These are phyloP conservation scores for Polypedilum pembai DNA, from an alignment of 1,140 invertebrate genomes.

Conservation along the genomic window DNA sequence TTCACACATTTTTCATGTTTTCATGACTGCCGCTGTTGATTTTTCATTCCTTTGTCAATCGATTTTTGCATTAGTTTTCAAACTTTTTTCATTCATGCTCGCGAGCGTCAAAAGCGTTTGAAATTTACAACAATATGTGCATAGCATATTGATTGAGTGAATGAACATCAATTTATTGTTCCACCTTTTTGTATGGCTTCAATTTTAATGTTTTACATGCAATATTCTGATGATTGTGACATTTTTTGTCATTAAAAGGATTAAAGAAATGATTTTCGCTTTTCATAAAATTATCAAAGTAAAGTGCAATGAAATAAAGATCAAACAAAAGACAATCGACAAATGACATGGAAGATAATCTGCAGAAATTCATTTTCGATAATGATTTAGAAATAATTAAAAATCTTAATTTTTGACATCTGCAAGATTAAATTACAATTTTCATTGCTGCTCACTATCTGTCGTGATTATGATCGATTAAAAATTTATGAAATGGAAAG, in stretches of 20 bases:
- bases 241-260: background rate
- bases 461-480: constrained; percentile 27
- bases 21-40: background rate
- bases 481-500: constrained; percentile 27
- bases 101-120: background rate
- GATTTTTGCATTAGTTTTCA: background rate
- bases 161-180: constrained; percentile 13
- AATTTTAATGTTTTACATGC: background rate
- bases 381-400: background rate
- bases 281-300: background rate
- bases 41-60: background rate
- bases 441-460: background rate
- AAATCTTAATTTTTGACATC: background rate
- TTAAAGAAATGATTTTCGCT: background rate
- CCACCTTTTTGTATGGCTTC: background rate
- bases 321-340: background rate
- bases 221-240: background rate
- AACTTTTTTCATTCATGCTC: background rate
- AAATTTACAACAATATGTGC: constrained; percentile 10
- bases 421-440: too few relatives aligned
- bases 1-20: background rate
- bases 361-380: background rate
- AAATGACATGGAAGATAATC: background rate
- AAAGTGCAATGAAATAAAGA: too few relatives aligned
- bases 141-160: background rate